Conservation (phyloP, 2,113 vertebrate species). For the Tychaedon coryphoeus region DNA sequence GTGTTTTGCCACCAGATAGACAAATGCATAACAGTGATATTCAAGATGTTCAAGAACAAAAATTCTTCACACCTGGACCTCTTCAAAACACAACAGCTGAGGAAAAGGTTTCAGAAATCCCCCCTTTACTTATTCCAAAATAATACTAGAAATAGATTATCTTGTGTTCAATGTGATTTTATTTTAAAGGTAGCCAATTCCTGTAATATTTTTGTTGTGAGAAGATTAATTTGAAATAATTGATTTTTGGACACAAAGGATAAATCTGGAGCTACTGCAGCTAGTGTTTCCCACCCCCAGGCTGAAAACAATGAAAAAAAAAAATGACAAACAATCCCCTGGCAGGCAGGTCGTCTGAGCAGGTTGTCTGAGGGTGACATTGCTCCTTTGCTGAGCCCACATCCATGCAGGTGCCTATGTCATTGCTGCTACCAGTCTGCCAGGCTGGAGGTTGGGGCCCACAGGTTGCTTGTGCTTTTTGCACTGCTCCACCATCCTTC, state of each 20-base stretch:
- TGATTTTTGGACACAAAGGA: neutral
- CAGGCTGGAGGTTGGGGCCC: neutral
- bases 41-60: neutral
- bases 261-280: neutral
- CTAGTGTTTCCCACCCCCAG: neutral
- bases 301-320: neutral
- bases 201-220: neutral
- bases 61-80: neutral
- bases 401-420: neutral
- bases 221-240: neutral
- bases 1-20: neutral
- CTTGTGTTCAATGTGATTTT: neutral
- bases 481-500: neutral
- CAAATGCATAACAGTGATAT: neutral
- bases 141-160: neutral
- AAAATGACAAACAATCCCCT: accelerated
- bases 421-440: neutral
- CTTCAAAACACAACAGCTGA: neutral
- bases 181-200: neutral
- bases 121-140: neutral
- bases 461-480: accelerated
- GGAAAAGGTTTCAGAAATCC: neutral
- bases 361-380: neutral
- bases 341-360: too few species aligned
- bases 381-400: neutral